Percentiles rank a stretch among this genome's conserved stretches.
phyloP scores from a whole-genome alignment of 2,888 invertebrate species.

The Epistrophella euchroma region DNA sequence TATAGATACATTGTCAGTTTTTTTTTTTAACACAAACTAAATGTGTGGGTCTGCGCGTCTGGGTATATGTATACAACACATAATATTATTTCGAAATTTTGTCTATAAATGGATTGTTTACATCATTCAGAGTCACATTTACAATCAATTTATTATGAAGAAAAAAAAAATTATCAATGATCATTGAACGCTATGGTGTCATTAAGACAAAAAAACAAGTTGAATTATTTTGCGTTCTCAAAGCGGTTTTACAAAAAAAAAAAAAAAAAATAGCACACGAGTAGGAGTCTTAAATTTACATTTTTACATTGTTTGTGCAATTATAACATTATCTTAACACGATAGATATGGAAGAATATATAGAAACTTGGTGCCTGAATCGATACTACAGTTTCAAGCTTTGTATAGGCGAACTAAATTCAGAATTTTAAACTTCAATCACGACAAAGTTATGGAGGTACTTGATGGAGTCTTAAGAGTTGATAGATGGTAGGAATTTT shows the following conservation, averaged over 20 bases:
- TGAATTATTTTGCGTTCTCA: not conserved
- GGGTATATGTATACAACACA: not conserved
- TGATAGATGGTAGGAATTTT: not conserved
- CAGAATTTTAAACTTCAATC: not conserved
- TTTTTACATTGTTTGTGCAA: conserved; percentile 11
- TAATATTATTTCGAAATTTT: conserved; percentile 29
- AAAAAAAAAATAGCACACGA: conserved; percentile 20
- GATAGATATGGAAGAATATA: not conserved
- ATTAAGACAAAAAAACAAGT: not conserved
- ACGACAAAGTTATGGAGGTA: not conserved
- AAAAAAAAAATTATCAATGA: conserved; percentile 25
- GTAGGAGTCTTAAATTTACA: conserved; percentile 35
- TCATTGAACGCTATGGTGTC: conserved; percentile 34
- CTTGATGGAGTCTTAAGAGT: not conserved
- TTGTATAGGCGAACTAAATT: conserved; percentile 17
- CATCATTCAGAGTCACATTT: conserved; percentile 54
- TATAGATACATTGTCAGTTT: not conserved
- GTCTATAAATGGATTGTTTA: conserved; percentile 69
- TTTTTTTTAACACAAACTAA: not conserved
- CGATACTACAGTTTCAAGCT: not conserved
- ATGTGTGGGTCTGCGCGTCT: conserved; percentile 18
- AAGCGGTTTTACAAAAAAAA: not conserved
- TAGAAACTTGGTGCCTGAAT: not conserved
- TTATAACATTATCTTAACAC: not conserved
- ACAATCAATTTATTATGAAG: conserved; percentile 35